Percentiles rank a stretch among this genome's conserved stretches.
Conservation (phyloP, 2,888 invertebrate genomes). For the Ectemnius lituratus region DNA sequence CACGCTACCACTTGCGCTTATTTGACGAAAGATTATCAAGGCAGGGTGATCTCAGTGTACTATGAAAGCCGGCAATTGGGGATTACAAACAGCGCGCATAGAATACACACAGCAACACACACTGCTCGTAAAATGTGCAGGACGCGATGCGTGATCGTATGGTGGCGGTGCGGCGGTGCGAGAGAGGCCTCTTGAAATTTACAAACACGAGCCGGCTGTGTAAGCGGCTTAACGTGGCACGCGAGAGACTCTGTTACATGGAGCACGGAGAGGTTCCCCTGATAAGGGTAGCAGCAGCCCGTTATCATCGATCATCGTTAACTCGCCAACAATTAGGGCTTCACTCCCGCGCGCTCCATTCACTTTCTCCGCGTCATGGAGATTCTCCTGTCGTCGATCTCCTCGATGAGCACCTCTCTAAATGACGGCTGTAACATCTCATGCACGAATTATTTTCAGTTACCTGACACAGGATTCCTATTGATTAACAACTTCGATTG, state of each 20-base stretch:
- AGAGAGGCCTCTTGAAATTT: constrained; percentile 54
- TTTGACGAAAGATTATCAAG: too few species aligned
- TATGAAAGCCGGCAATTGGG: too few species aligned
- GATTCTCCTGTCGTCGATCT: constrained; percentile 31
- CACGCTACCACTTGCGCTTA: too few species aligned
- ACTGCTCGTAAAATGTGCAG: constrained; percentile 26
- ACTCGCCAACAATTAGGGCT: constrained; percentile 57
- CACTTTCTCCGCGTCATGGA: constrained; percentile 11
- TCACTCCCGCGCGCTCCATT: background rate
- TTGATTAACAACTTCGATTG: too few species aligned
- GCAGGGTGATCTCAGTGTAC: too few species aligned
- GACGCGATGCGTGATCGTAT: constrained; percentile 38
- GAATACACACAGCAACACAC: too few species aligned
- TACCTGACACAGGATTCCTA: too few species aligned
- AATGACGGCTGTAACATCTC: too few species aligned
- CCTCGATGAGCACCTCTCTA: background rate
- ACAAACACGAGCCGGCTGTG: constrained; percentile 54
- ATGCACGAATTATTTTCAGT: too few species aligned
- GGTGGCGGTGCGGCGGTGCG: constrained; percentile 27
- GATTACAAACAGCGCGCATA: too few species aligned
- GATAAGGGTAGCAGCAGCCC: constrained; percentile 54
- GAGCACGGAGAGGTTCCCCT: constrained; percentile 33
- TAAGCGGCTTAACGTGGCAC: constrained; percentile 54
- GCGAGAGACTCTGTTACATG: constrained; percentile 56
- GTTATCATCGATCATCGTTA: constrained; percentile 65